A percentile compares a stretch with the other conserved stretches of the same genome.
Evolutionary conservation across 2,888 invertebrate genomes (phyloP).

Genomic region (Siphlonurus alternatus): DNA sequence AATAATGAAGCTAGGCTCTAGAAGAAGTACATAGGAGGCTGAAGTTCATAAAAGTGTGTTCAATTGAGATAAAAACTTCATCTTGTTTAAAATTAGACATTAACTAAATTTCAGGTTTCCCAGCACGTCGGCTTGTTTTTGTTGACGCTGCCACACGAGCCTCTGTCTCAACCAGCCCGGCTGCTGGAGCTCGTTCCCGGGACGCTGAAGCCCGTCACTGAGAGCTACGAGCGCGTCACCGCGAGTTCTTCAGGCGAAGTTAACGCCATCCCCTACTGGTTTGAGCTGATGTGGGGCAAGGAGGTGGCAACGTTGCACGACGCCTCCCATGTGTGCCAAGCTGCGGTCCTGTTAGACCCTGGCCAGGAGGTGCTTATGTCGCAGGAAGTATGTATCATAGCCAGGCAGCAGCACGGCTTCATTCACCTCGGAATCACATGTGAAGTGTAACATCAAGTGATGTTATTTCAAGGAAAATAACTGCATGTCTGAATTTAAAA

Average conservation of each 20-base stretch:
- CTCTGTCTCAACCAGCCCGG: neutral
- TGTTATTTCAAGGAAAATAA: no score
- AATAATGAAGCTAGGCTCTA: no score
- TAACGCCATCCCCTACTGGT: neutral
- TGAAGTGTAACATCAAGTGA: no score
- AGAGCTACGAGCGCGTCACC: neutral
- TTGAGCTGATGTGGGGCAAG: neutral
- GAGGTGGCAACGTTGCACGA: neutral
- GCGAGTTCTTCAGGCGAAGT: neutral
- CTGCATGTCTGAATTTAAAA: no score
- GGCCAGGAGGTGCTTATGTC: neutral
- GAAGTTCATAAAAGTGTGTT: no score
- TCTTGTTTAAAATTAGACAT: neutral
- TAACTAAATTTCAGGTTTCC: neutral
- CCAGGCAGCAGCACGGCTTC: neutral
- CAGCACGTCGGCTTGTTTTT: neutral
- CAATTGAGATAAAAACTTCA: no score
- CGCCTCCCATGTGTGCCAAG: neutral
- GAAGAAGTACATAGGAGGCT: no score
- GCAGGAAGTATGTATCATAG: neutral
- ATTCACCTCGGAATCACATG: neutral
- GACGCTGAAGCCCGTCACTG: neutral
- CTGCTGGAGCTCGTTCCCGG: neutral
- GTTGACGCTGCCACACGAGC: neutral
- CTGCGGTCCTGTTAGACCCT: neutral